Base-by-base conservation (phyloP, 2,113 vertebrate species). In the Astatoreochromis straeleni region DNA sequence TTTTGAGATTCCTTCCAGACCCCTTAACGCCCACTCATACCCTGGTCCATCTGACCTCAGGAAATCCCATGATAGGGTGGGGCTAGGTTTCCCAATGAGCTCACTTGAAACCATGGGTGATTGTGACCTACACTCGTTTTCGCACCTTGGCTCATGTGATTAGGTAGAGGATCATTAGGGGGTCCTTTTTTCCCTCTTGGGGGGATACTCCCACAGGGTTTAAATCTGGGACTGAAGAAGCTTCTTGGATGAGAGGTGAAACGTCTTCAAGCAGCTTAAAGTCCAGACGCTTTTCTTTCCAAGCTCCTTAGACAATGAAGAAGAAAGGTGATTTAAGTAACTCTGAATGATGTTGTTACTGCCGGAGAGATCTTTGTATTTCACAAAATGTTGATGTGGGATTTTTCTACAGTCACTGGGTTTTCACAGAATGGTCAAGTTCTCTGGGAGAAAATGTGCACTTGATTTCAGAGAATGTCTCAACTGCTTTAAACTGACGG, bases 181-280 rank as follows among this genome's bases (percentile, higher is more conserved):
- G n/a, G n/a, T 24, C 0, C n/a, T 54, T 54, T 54, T 12, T 2
- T 21, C 53, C 0, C n/a, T 54, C 10, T 54, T 21, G 6, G 53
- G 51, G n/a, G n/a, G 3, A 0, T 3, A 54, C 51, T 54, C 10
- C 51, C 51, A 54, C 51, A 21, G n/a, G 51, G n/a, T 24, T 24
- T 54, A 54, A 7, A 54, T 54, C n/a, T 54, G n/a, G 6, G 53
- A 24, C 53, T 54, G n/a, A 54, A 54, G 53, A 54, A 54, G 6
- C 53, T 54, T 24, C n/a, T 21, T 12, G 51, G 51, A 54, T 54
- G n/a, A 54, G 51, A 11, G 51, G 51, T 54, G n/a, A 54, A 54
- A 54, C 5, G 2, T 54, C 51, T 54, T 54, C 51, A 54, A 54
- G 9, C 51, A 54, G 4, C 51, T 54, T 54, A 21, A 21, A 54